Percentiles rank a stretch among this genome's conserved stretches.
Evolutionary conservation across 2,797 vertebrate genomes (phyloP).

Genomic region (Clamator glandarius): DNA sequence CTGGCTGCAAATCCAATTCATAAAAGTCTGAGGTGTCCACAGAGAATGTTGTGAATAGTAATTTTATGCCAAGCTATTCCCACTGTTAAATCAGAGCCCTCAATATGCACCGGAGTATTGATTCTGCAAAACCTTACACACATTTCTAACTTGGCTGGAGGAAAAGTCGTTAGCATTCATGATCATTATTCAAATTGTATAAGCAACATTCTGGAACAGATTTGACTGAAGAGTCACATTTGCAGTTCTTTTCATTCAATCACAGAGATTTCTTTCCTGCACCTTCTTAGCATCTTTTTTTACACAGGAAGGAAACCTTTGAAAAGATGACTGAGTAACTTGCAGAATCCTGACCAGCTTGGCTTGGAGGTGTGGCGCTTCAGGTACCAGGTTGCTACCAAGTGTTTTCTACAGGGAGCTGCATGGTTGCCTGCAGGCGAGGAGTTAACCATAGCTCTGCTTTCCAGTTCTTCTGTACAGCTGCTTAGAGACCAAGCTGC

Average conservation of each 20-base stretch:
- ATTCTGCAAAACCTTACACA: neutral
- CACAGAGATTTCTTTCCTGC: neutral
- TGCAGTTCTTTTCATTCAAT: neutral
- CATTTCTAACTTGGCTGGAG: neutral
- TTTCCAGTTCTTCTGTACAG: neutral
- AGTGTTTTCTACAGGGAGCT: neutral
- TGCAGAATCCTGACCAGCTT: neutral
- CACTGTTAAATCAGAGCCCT: neutral
- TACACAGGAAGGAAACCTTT: neutral
- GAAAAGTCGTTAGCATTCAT: neutral
- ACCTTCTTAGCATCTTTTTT: neutral
- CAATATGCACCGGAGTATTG: neutral
- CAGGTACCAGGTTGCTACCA: neutral
- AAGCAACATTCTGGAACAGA: neutral
- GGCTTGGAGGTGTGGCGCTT: neutral
- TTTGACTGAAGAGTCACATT: neutral
- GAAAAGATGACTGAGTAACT: neutral
- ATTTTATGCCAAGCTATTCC: constrained; percentile 20
- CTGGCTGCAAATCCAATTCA: constrained; percentile 11
- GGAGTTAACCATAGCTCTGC: constrained; percentile 13
- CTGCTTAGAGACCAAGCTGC: neutral
- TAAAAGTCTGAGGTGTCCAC: neutral
- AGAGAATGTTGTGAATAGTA: constrained; percentile 17
- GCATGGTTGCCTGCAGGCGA: neutral
- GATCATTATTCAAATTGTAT: neutral